Conservation (phyloP, 2,113 vertebrate species). For the Melozone crissalis region DNA sequence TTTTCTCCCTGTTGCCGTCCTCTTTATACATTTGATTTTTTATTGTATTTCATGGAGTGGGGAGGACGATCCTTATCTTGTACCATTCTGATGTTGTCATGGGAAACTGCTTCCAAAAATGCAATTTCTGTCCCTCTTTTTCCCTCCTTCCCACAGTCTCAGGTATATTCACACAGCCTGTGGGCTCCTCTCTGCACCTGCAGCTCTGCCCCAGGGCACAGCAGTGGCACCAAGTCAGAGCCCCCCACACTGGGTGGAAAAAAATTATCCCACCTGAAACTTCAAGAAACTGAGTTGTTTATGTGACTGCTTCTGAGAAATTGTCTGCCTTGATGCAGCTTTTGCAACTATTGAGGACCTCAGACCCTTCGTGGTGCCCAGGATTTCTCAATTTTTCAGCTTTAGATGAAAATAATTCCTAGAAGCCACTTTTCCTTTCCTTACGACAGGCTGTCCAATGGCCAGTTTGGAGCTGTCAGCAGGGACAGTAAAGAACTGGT, state of each 20-base stretch:
- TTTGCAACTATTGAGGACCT: neutral
- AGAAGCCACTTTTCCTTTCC: neutral
- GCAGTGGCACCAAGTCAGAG: neutral
- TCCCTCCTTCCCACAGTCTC: neutral
- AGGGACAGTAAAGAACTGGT: neutral
- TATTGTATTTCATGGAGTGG: neutral
- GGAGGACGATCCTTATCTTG: neutral
- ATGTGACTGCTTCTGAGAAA: neutral
- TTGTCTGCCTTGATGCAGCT: neutral
- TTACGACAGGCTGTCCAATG: neutral
- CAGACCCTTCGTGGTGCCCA: neutral
- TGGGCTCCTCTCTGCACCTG: neutral
- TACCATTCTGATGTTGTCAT: neutral
- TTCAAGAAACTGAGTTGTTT: neutral
- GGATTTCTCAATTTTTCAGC: neutral
- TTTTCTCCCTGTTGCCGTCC: constrained; percentile 20
- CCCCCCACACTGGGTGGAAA: neutral
- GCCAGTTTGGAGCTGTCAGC: neutral
- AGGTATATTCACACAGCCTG: neutral
- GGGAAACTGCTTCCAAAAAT: constrained; percentile 27
- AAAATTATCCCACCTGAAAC: neutral
- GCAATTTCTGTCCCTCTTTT: neutral
- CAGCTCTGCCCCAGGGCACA: constrained; percentile 4
- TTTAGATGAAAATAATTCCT: neutral
- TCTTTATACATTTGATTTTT: constrained; percentile 31